Evolutionary conservation across 2,113 vertebrate species (phyloP).

Genomic region (Eolophus roseicapilla): DNA sequence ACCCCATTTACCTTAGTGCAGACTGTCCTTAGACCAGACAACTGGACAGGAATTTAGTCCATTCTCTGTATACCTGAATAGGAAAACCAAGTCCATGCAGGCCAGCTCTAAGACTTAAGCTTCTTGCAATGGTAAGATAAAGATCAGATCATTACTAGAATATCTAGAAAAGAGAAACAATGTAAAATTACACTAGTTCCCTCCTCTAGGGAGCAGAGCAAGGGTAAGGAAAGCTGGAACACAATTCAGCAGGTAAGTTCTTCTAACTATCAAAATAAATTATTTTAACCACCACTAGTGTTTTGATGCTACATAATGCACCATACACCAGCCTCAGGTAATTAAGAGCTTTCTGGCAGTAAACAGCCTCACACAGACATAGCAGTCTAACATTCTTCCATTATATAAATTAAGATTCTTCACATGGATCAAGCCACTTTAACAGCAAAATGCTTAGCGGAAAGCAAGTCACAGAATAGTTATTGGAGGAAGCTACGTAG

Average conservation of each 20-base stretch:
- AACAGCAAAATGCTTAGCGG: not conserved
- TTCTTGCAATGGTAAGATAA: not conserved
- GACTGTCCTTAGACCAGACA: not conserved
- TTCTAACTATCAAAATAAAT: not conserved
- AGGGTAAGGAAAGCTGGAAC: not conserved
- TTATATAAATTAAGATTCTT: not conserved
- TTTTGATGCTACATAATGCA: not conserved
- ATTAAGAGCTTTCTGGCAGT: not conserved
- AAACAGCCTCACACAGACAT: not conserved
- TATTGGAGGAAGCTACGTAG: fast-evolving
- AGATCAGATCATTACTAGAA: not conserved
- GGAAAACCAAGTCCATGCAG: not conserved
- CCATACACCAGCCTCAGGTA: not conserved
- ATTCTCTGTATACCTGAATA: not conserved
- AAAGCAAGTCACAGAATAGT: not conserved
- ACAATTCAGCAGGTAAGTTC: not conserved
- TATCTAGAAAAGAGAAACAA: not conserved
- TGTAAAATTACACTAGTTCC: not conserved
- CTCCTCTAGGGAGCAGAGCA: not conserved
- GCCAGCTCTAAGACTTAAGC: not conserved
- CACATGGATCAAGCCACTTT: not conserved
- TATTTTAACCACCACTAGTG: not conserved
- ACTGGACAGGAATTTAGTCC: not conserved
- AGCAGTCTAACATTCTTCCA: not conserved
- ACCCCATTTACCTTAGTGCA: not conserved